Evolutionary conservation across 1,140 invertebrate species (phyloP), one percentile per base, ranked within the genome.

Genomic region (Nephotettix cincticeps): DNA sequence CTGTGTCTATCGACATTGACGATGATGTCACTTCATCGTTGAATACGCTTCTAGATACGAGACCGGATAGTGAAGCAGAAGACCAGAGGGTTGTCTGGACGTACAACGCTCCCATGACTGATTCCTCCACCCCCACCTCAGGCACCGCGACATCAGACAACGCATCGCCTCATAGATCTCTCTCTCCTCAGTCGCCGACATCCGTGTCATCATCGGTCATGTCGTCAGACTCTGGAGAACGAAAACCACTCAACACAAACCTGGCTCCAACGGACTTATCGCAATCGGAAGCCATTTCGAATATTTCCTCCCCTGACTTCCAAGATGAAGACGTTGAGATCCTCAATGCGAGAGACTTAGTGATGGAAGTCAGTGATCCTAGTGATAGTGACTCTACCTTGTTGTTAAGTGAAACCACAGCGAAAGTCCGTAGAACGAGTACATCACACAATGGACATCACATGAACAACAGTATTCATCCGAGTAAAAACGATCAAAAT

Each of bases 11-110:
- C 75, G 94, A 96, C 75, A 91, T 94, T 73, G 94, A 96, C 81
- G 95, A 97, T 80, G 93, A 96, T 81, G 89, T 96, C 72, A 95
- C 94, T 76, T 95, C 94, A 74, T 96, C 93, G 58, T 83, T 96
- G 66, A 96, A 96, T 80, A 95, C 94, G 30, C 84, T 97, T 64
- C 82, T 96, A 71, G 93, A 95, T 82, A 94, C 92, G 54, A 85
- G 90, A 61, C 72, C 71, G 40, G 74, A 73, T 28, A 72, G 70
- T 51, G 74, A 77, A 51, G 68, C 47, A 3, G 73, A 76, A 65
- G 76, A 82, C 76, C 85, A 89, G 77, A 87, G 92, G 72, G 93
- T 94, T 74, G 91, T 94, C 14, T 94, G 93, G 93, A 94, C 92
- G n/a, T 94, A 93, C 83, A 95, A 95, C 82, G 91, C 92, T 27